These are phyloP conservation scores for Cepphus grylle DNA, from an alignment of 2,113 vertebrate genomes.

Conservation along the genomic window DNA sequence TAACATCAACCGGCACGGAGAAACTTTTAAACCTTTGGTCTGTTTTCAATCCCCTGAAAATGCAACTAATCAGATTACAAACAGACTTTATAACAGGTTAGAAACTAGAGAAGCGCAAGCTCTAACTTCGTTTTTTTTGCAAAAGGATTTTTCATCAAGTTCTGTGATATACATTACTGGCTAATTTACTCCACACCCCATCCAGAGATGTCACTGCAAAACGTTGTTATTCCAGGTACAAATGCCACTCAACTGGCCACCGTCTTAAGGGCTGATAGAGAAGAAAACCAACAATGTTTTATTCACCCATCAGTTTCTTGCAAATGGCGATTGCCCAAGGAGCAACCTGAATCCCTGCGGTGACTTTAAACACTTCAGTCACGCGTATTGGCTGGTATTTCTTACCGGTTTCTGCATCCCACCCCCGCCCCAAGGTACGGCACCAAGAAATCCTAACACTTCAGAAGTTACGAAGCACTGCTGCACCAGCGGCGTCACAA, in stretches of 20 bases:
- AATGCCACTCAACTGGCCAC: neutral
- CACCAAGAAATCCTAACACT: neutral
- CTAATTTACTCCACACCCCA: neutral
- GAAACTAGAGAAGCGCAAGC: neutral
- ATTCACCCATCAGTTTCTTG: neutral
- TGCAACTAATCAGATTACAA: neutral
- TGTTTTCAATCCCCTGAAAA: neutral
- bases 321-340: neutral
- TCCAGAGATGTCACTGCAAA: neutral
- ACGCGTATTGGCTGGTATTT: neutral
- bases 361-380: neutral
- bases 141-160: neutral
- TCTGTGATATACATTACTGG: neutral
- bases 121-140: neutral
- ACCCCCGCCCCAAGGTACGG: neutral
- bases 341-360: neutral
- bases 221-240: neutral
- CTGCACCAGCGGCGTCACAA: neutral
- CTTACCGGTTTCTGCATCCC: rapidly evolving
- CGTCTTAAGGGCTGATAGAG: neutral
- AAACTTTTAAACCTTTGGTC: neutral
- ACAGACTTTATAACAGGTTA: neutral
- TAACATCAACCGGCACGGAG: neutral
- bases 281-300: neutral
- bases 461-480: neutral